Evolutionary conservation across 2,797 vertebrate species (phyloP), one percentile per base, ranked within the genome.

Genomic region (Arrhamphus sclerolepis): DNA sequence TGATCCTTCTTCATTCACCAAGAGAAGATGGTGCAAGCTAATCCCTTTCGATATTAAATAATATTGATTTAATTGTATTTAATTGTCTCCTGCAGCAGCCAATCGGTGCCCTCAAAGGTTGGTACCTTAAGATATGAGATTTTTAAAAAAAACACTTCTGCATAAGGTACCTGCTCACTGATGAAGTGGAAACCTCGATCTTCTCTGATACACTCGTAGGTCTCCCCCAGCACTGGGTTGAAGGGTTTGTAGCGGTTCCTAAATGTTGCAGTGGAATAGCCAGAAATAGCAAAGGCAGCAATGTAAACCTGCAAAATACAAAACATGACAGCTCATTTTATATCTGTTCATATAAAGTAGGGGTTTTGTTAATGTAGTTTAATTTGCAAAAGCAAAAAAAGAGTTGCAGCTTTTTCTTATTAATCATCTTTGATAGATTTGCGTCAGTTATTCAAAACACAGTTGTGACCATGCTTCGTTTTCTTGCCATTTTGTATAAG

Each of bases 161-260:
- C 26, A 46, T 39, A 1, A 16, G 29, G 7, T 72, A 96, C 96
- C 94, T 98, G 96, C 82, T 98, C 96, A 2, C 95, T 95, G 85
- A 97, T 91, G 90, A 94, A 91, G 31, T 80, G 89, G 89, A 98
- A 97, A 56, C 94, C 93, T 0, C 91, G 87, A 77, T 97, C 96
- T 0, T 96, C 94, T 55, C 95, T 81, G 68, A 92, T 62, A 1
- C 95, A 98, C 86, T 98, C 96, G 1, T 91, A 98, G 2, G 95
- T 97, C 90, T 98, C 96, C 0, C 96, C 96, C 58, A 98, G 93
- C 59, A 98, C 91, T 0, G 96, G 96, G 88, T 98, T 98, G 73
- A 98, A 96, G 54, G 96, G 96, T 63, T 98, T 98, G 89, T 96
- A 96, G 54, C 94, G 93, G 11, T 94, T 96, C 3, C 96, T 94